These are phyloP conservation scores for Antheraea assamensis DNA, from an alignment of 2,888 invertebrate species.

Conservation along the genomic window DNA sequence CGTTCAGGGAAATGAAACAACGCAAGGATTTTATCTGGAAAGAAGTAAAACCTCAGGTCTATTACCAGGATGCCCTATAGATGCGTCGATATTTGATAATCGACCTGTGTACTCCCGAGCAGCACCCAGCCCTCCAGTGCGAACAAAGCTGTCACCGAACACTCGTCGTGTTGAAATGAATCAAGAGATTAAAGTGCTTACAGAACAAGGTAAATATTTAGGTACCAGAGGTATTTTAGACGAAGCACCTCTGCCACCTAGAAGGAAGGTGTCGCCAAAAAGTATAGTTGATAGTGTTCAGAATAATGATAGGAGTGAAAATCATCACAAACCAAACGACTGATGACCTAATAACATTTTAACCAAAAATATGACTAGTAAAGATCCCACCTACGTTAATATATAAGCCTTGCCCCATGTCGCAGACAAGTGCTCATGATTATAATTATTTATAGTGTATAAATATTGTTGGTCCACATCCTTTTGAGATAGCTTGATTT, in stretches of 20 bases:
- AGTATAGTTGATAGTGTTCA: constrained; percentile 40
- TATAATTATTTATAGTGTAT: neutral
- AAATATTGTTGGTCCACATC: constrained; percentile 2
- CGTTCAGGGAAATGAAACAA: constrained; percentile 37
- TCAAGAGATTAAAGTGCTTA: constrained; percentile 49
- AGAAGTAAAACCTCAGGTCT: constrained; percentile 72
- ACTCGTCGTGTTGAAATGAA: constrained; percentile 46
- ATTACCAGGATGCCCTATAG: constrained; percentile 51
- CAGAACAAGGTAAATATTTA: constrained; percentile 57
- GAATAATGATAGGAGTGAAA: constrained; percentile 28
- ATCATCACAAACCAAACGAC: constrained; percentile 46
- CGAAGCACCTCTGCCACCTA: constrained; percentile 65
- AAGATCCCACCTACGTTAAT: constrained; percentile 44
- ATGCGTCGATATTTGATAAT: constrained; percentile 70
- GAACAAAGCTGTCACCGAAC: constrained; percentile 66
- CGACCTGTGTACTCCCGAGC: constrained; percentile 65
- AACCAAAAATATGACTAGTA: constrained; percentile 30
- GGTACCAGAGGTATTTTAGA: constrained; percentile 64
- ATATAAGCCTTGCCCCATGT: constrained; percentile 20
- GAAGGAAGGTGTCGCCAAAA: constrained; percentile 68
- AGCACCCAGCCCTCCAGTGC: constrained; percentile 74
- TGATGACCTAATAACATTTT: constrained; percentile 78
- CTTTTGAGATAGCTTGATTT: constrained; percentile 11
- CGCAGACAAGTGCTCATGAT: neutral
- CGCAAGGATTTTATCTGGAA: constrained; percentile 55